These are phyloP conservation scores for Lucifuga dentata DNA, from an alignment of 2,113 vertebrate species.

Conservation along the genomic window DNA sequence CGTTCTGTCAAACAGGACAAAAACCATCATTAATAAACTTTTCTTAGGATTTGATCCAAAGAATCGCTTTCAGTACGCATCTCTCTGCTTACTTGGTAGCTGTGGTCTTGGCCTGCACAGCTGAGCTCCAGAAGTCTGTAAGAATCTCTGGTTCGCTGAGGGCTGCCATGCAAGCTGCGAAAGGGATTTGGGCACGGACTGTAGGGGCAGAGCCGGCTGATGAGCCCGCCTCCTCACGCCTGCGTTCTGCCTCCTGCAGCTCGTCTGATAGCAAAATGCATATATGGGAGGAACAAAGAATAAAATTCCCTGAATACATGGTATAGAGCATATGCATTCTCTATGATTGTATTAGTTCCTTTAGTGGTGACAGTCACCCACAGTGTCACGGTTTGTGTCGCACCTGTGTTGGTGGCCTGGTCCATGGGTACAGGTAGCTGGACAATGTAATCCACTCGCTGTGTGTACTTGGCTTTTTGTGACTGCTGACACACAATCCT, in stretches of 20 bases:
- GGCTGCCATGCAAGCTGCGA: slow-evolving; percentile 93
- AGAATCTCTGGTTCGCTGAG: slow-evolving; percentile 95
- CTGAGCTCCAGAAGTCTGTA: slow-evolving; percentile 99
- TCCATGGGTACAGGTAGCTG: slow-evolving; percentile 98
- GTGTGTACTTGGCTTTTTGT: slow-evolving; percentile 97
- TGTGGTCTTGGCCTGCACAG: slow-evolving; percentile 95
- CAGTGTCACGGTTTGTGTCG: background rate
- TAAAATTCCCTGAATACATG: too few species aligned
- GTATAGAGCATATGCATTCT: too few species aligned
- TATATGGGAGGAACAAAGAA: background rate
- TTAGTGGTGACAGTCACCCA: too few species aligned
- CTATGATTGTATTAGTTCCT: too few species aligned
- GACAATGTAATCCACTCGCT: slow-evolving; percentile 97
- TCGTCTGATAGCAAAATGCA: slow-evolving; percentile 85
- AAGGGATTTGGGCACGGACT: slow-evolving; percentile 95
- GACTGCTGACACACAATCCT: slow-evolving; percentile 97
- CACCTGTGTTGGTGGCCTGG: slow-evolving; percentile 94
- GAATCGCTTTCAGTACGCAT: background rate
- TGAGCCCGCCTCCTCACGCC: slow-evolving; percentile 90
- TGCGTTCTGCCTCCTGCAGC: slow-evolving; percentile 92
- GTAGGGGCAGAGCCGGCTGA: slow-evolving; percentile 86
- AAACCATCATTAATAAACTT: slow-evolving; percentile 3
- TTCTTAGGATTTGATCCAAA: background rate
- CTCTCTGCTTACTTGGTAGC: slow-evolving; percentile 91
- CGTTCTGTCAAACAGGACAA: slow-evolving; percentile 82